These are phyloP conservation scores for Philereme transversata DNA, from an alignment of 2,888 invertebrate genomes.

Conservation along the genomic window DNA sequence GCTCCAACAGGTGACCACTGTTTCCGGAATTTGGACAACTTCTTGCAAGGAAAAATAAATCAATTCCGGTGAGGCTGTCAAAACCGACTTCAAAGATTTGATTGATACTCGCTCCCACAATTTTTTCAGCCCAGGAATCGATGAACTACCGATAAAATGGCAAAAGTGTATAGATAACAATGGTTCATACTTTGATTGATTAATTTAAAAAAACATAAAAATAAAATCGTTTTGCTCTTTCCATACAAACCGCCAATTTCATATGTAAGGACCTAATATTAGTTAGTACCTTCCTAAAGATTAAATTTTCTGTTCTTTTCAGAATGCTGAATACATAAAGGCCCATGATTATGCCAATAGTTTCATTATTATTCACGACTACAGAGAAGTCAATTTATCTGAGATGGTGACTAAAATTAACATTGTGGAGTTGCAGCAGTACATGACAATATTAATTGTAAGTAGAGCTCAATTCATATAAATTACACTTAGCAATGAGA, in stretches of 20 bases:
- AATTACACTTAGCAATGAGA: neutral
- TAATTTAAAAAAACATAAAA: too few species aligned
- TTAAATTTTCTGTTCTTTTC: conserved; percentile 1
- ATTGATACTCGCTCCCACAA: conserved; percentile 6
- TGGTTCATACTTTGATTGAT: too few species aligned
- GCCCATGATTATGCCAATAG: conserved; percentile 47
- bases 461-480: conserved; percentile 24
- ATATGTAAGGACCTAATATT: too few species aligned
- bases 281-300: too few species aligned
- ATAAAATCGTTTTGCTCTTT: too few species aligned
- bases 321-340: conserved; percentile 38
- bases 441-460: conserved; percentile 40
- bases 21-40: conserved; percentile 23
- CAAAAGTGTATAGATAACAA: conserved; percentile 11
- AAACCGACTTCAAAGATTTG: conserved; percentile 21
- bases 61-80: conserved; percentile 11
- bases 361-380: conserved; percentile 40
- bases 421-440: conserved; percentile 40
- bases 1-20: conserved; percentile 7
- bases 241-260: too few species aligned
- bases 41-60: conserved; percentile 14
- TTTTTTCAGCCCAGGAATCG: conserved; percentile 12
- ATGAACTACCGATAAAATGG: conserved; percentile 14
- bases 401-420: conserved; percentile 41
- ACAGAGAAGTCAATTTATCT: conserved; percentile 34